Conservation (phyloP, 2,888 invertebrate species). For the Cataglyphis livida region DNA sequence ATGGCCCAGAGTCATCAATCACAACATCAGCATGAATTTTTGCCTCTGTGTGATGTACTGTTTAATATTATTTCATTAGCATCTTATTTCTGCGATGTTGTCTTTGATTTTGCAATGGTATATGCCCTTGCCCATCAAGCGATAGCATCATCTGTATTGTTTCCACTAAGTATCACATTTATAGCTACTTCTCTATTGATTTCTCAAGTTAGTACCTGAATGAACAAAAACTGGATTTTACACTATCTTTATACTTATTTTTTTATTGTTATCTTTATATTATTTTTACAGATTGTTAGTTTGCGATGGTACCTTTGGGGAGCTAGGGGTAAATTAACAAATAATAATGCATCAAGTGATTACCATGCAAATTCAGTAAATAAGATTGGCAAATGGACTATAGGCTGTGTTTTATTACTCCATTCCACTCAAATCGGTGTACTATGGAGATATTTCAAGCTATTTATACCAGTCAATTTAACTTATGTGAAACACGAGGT, state of each 20-base stretch:
- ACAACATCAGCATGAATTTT: constrained; percentile 89
- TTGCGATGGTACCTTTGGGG: constrained; percentile 90
- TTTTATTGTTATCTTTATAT: neutral
- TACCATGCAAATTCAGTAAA: constrained; percentile 74
- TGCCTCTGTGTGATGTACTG: constrained; percentile 95
- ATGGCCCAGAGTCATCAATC: constrained; percentile 84
- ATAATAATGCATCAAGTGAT: constrained; percentile 65
- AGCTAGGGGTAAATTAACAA: constrained; percentile 81
- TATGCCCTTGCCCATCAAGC: constrained; percentile 91
- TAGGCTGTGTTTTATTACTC: constrained; percentile 87
- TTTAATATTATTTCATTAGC: constrained; percentile 96
- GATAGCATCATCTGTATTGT: constrained; percentile 77
- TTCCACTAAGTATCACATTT: constrained; percentile 88
- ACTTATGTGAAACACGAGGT: constrained; percentile 94
- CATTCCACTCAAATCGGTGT: constrained; percentile 91
- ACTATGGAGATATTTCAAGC: constrained; percentile 93
- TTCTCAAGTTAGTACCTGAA: constrained; percentile 88
- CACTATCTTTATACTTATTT: neutral
- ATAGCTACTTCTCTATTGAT: constrained; percentile 91
- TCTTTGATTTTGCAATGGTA: constrained; percentile 94
- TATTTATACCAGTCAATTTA: constrained; percentile 94
- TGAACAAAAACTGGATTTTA: neutral
- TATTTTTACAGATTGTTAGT: constrained; percentile 88
- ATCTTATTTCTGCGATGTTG: constrained; percentile 96
- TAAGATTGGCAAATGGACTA: constrained; percentile 79